phyloP scores from a whole-genome alignment of 2,797 vertebrate species.

The Liasis olivaceus region DNA sequence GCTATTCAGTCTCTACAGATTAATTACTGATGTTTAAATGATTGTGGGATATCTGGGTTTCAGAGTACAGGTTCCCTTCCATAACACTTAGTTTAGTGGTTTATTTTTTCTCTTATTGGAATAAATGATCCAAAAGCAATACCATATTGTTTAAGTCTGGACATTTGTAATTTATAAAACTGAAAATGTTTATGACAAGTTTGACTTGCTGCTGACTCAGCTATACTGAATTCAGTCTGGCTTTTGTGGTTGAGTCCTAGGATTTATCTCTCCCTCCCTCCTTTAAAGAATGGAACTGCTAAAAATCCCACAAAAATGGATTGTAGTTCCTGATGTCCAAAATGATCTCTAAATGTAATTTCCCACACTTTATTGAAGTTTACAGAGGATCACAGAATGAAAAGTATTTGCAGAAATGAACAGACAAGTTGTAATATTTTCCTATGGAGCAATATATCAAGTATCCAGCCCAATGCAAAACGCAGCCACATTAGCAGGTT shows the following conservation, averaged over 20 bases:
- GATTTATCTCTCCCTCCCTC: background rate
- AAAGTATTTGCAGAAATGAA: constrained; percentile 4
- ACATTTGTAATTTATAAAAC: background rate
- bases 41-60: background rate
- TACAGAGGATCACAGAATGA: background rate
- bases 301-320: background rate
- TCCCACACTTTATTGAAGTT: background rate
- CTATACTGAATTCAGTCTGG: background rate
- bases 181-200: background rate
- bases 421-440: background rate
- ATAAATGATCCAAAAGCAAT: background rate
- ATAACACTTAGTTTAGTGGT: background rate
- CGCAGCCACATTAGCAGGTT: constrained; percentile 15
- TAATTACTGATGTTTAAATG: background rate
- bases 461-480: constrained; percentile 37
- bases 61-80: background rate
- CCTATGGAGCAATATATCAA: background rate
- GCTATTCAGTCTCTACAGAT: background rate
- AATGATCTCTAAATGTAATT: constrained; percentile 5
- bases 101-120: background rate
- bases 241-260: background rate
- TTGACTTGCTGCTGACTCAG: background rate
- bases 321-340: background rate
- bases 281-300: background rate
- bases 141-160: background rate